Base-by-base conservation (phyloP, 2,888 invertebrate genomes). In the Apotomis capreana region DNA sequence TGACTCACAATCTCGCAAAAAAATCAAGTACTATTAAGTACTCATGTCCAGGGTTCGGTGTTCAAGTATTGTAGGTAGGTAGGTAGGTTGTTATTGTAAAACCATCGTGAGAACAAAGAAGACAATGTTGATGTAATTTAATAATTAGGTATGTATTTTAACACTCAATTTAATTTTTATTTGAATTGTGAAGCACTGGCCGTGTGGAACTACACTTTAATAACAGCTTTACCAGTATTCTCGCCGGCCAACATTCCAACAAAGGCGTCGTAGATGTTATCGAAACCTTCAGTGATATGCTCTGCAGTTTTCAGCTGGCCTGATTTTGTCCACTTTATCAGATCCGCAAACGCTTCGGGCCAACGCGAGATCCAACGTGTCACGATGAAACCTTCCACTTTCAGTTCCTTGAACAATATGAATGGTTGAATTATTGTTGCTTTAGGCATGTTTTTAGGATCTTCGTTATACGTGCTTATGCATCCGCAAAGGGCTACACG, bases 231-330 rank as follows among this genome's bases (percentile, higher is more conserved):
- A 49, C 95, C 96, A 52, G 84, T 83, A 82, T 95, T 96, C 55
- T 94, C 92, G 12, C 96, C 96, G 1, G 78, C 76, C 3, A 91
- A 82, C 89, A 96, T 92, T 4, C 93, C 94, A 36, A 94, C 84
- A 77, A 96, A 95, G 5, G 95, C 95, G 57, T 94, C 89, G n/a
- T 94, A 94, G 86, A 95, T 91, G 68, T 95, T 95, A 67, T 95
- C 95, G 80, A 96, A 96, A 3, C 96, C 96, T 69, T 95, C 91
- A 0, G 95, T 95, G 0, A 95, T 81, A 0, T 95, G 95, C 85
- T 96, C 96, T 52, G 84, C 86, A 78, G 93, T 94, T 76, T 93
- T 92, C 12, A 96, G 77, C 83, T 95, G 95, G 44, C 95, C 95
- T 87, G 94, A 92, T 60, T 88, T 83, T 69, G 95, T 88, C 94